Evolutionary conservation across 2,888 invertebrate species (phyloP), one percentile per base, ranked within the genome.

Genomic region (Drosophila formosana): DNA sequence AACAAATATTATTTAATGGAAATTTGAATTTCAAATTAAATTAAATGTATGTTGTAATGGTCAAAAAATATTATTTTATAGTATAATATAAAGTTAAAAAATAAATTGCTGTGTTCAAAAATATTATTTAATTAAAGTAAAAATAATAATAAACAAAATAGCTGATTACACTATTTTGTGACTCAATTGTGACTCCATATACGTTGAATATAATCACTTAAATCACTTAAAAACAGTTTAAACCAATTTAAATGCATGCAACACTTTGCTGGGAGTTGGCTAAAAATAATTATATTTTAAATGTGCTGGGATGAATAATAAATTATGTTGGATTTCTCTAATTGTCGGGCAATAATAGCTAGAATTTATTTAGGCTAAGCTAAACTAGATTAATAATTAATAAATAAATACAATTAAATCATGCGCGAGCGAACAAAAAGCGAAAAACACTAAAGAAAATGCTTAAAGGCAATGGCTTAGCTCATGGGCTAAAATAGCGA

Each of bases 321-420:
- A 45, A 62, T 26, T 55, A 50, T 53, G 68, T 74, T 68, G 83
- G 88, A 84, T 88, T 86, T 84, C 84, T 84, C 88, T 85, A 80
- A 82, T 64, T 65, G 61, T 57, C 25, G 61, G 6, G 52, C 47
- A 76, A 60, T 37, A 50, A 39, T 53, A 64, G 41, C 18, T 37
- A 11, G 18, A 66, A 68, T 65, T 65, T 53, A 69, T 56, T 55
- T 32, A 37, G 4, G 39, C 39, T 41, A 41, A 64, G 32, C n/a
- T 66, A 56, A 55, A 58, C 39, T 58, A 62, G 55, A 52, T 41
- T 63, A 30, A 49, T 64, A 74, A 72, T 61, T 55, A 66, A 51
- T 57, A 65, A 75, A 78, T 79, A 75, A 76, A 66, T 70, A 62
- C 13, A 78, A 65, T 18, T 55, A 52, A 65, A 74, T 67, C 83